Evolutionary conservation across 2,888 invertebrate species (phyloP), one percentile per base, ranked within the genome.

Genomic region (Euzetes globulus): DNA sequence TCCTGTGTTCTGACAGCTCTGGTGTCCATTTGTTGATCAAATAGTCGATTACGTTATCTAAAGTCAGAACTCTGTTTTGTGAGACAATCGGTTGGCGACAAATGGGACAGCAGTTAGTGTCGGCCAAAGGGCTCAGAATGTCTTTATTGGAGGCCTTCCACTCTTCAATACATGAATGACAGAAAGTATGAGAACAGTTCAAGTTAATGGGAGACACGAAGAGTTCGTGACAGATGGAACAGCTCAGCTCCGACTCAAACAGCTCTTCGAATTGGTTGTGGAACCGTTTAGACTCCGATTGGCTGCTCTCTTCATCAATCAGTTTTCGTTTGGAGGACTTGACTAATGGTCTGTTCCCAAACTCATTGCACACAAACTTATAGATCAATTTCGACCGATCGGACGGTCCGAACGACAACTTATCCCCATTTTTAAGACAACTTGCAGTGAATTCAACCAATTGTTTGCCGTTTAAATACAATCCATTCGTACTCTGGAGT

Each of bases 141-240:
- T 15, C 17, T 0, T 1, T 37, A n/a, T 27, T 72, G 6, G 47
- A 29, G 25, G 17, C 33, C 37, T 60, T 75, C 75, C 75, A 75
- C n/a, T 47, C n/a, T 17, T 72, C 50, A 22, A 75, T 72, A 55
- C 75, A 75, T 4, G n/a, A 22, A n/a, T 0, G 27, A 45, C 75
- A 75, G 33, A 75, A 75, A 25, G 70, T 70, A 33, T 75, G 75
- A 19, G 63, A 37, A 68, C 75, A 75, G 55, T 70, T 75, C 25
- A 75, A 45, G n/a, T 33, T 25, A 0, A 71, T 58, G 17, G 75
- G 41, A 19, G n/a, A 25, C 5, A 60, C n/a, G 22, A 72, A 33
- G 22, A 68, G 47, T 27, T 75, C 72, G 0, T 22, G 55, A 68
- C 75, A 75, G 41, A 75, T 63, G 5, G 75, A 11, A 55, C 75